phyloP scores from a whole-genome alignment of 2,797 vertebrate species.

The Avahi laniger region DNA sequence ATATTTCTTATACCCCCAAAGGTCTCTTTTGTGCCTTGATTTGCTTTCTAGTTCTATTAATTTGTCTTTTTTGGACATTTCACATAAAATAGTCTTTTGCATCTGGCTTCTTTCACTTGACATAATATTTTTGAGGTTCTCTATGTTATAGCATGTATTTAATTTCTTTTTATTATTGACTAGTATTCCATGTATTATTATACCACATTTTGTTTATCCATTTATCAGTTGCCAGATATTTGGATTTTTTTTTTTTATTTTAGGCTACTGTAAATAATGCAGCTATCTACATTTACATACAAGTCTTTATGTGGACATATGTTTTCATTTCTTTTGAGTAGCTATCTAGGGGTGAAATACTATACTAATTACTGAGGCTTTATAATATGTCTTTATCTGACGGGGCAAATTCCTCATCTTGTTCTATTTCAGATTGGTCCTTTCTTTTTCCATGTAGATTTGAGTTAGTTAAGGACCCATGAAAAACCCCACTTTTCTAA shows the following conservation, averaged over 20 bases:
- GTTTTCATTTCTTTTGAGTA: not conserved
- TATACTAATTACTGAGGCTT: not conserved
- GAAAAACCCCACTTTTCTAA: not conserved
- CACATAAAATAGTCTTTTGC: not conserved
- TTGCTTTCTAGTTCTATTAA: slow-evolving; percentile 23
- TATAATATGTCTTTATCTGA: not conserved
- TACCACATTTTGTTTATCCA: not conserved
- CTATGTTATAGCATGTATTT: not conserved
- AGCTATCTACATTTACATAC: not conserved
- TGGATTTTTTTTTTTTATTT: slow-evolving; percentile 32
- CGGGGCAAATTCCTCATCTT: not conserved
- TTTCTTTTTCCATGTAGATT: not conserved
- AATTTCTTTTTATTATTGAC: not conserved
- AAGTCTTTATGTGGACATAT: not conserved
- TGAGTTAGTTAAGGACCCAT: not conserved
- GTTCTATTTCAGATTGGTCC: not conserved
- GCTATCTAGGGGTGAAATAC: not conserved
- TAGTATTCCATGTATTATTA: not conserved
- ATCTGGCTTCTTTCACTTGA: not conserved
- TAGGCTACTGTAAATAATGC: not conserved
- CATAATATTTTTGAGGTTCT: not conserved
- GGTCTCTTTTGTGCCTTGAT: not conserved
- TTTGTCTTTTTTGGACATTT: slow-evolving; percentile 33
- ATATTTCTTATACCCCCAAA: not conserved
- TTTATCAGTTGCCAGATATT: slow-evolving; percentile 21